Base-by-base conservation (phyloP, 1,140 invertebrate genomes). In the Bombus confusus region DNA sequence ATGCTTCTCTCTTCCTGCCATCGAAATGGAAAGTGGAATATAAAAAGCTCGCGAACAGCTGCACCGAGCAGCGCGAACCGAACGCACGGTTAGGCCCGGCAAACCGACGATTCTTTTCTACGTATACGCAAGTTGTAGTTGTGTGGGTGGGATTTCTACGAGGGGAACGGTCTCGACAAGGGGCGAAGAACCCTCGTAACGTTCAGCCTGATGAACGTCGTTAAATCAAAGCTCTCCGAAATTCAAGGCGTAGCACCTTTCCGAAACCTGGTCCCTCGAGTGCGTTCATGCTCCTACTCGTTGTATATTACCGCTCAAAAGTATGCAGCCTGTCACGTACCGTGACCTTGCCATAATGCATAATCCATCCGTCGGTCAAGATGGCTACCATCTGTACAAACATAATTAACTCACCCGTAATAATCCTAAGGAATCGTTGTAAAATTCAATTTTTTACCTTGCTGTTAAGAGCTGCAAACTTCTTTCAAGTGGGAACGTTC, bases 61-160 rank as follows among this genome's bases (percentile, higher is more conserved):
- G 90, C 88, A 90, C 86, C 68, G 83, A 87, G 52, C 52, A 37
- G 31, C 39, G 78, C 74, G 80, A 85, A 18, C 64, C 43, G 28
- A 28, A 2, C 62, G 15, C 34, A 52, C 1, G 47, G 34, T 83
- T 75, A 25, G 25, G 57, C 4, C 74, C 34, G 6, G 22, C 1
- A n/a, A 83, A 52, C 41, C 59, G 79, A 83, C 87, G 68, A 43
- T 83, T 22, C 43, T 77, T 15, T 8, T 8, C 2, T 4, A 28
- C 41, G 34, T n/a, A 25, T 34, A 59, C 0, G 59, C 13, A 0
- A 12, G 43, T 13, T 12, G 22, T 3, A 2, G 62, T 31, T 73
- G 89, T 87, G 92, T 88, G 69, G 91, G 91, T 88, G 91, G 87
- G 77, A 86, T 89, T 89, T 89, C 80, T 78, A 86, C 43, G 85